Evolutionary conservation across 2,888 invertebrate species (phyloP).

Genomic region (Oxycera nigricornis): DNA sequence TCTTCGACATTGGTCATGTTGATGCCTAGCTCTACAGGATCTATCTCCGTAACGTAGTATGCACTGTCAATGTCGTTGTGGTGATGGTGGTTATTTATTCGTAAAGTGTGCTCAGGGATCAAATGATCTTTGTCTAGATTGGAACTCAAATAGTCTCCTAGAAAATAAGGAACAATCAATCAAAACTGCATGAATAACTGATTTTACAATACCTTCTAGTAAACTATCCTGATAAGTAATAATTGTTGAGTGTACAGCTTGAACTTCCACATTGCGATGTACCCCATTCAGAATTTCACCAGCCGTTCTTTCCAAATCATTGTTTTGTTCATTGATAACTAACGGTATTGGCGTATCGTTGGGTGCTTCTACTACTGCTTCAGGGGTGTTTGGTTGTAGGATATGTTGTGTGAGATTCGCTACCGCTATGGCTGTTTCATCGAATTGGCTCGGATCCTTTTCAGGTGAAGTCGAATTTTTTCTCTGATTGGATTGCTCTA

Average conservation of each 20-base stretch:
- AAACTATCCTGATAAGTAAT: conserved; percentile 60
- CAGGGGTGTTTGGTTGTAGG: conserved; percentile 47
- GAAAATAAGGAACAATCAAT: neutral
- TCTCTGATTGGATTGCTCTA: conserved; percentile 60
- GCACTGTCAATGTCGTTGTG: conserved; percentile 49
- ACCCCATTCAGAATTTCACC: conserved; percentile 69
- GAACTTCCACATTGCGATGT: conserved; percentile 68
- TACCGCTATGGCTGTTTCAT: conserved; percentile 60
- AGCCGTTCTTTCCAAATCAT: conserved; percentile 66
- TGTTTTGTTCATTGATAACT: conserved; percentile 42
- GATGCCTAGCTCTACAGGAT: conserved; percentile 62
- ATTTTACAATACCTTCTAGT: conserved; percentile 55
- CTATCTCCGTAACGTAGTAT: conserved; percentile 61
- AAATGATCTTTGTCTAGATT: conserved; percentile 78
- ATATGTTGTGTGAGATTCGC: conserved; percentile 58
- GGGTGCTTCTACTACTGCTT: neutral
- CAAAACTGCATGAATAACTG: neutral
- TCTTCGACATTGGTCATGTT: conserved; percentile 59
- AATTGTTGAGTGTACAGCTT: conserved; percentile 63
- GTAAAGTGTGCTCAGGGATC: conserved; percentile 78
- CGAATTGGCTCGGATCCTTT: conserved; percentile 51
- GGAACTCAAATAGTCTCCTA: conserved; percentile 70
- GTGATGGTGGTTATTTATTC: conserved; percentile 63
- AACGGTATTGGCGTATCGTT: neutral
- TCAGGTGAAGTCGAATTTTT: conserved; percentile 46